Evolutionary conservation across 2,888 invertebrate species (phyloP), one percentile per base, ranked within the genome.

Genomic region (Macrosoma leucophasiata): DNA sequence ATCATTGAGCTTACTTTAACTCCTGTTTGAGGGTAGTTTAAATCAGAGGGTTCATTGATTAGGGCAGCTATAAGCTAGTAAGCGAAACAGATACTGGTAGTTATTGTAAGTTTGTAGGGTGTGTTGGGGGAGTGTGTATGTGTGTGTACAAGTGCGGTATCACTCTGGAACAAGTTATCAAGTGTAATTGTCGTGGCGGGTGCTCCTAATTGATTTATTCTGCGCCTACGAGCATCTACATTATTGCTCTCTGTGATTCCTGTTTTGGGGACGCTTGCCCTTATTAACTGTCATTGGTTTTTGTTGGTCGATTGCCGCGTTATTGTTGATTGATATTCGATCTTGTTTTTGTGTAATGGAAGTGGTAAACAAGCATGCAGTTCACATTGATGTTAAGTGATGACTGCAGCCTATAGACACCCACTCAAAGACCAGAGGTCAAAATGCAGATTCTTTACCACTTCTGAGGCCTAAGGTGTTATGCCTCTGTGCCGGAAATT

Each of bases 141-240:
- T 25, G 33, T 27, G 34, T 36, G 34, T 22, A 23, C 33, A 23
- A 46, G 33, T 43, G 30, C 56, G 50, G 62, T 54, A 55, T 65
- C 63, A 65, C 64, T 63, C 65, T 62, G 54, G 62, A 59, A 68
- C 66, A 68, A 72, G 63, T 67, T 70, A 65, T 69, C 71, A 66
- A 74, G 72, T 73, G 71, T 73, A 68, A 71, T 72, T 65, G 68
- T 73, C 64, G 68, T 58, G 56, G 67, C 69, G 68, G 72, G 68
- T 72, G 73, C 55, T 46, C 37, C 62, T 74, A 77, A 77, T 74
- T 75, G 75, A 77, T 76, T 76, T 75, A 76, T 72, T 65, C 62
- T 43, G 49, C 45, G 51, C 46, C 52, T 9, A 29, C 32, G 19
- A 24, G 35, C 33, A 34, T 33, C 31, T n/a, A n/a, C n/a, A n/a